phyloP scores from a whole-genome alignment of 2,888 invertebrate species.

The Bursaphelenchus okinawaensis region DNA sequence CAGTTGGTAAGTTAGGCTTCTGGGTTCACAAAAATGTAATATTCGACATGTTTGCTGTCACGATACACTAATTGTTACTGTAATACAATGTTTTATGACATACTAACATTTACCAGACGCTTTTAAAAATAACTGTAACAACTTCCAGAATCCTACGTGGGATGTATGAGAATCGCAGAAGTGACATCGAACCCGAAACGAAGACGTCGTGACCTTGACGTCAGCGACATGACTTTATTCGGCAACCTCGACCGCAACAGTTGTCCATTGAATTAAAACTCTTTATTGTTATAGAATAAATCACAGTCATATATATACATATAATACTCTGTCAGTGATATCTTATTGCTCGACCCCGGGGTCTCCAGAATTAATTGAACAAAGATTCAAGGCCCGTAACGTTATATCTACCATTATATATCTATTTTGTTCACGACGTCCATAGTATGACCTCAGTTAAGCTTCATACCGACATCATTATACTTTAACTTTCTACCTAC shows the following conservation, averaged over 20 bases:
- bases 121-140: too few species aligned
- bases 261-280: conserved; percentile 49
- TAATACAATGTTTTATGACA: too few species aligned
- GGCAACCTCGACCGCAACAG: conserved; percentile 42
- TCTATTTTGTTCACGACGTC: too few species aligned
- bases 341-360: too few species aligned
- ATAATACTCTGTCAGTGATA: too few species aligned
- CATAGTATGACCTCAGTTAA: too few species aligned
- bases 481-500: too few species aligned
- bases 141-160: conserved; percentile 46
- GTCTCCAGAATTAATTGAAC: too few species aligned
- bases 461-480: too few species aligned
- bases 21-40: background rate
- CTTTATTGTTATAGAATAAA: conserved; percentile 15
- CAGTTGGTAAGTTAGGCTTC: conserved; percentile 36
- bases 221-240: conserved; percentile 35
- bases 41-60: background rate
- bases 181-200: conserved; percentile 39
- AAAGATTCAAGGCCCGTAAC: too few species aligned
- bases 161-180: conserved; percentile 48
- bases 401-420: too few species aligned
- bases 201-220: conserved; percentile 25
- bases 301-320: background rate
- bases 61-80: background rate
- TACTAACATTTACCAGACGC: too few species aligned